Base-by-base conservation (phyloP, 2,797 vertebrate species). In the Rhynchonycteris naso region DNA sequence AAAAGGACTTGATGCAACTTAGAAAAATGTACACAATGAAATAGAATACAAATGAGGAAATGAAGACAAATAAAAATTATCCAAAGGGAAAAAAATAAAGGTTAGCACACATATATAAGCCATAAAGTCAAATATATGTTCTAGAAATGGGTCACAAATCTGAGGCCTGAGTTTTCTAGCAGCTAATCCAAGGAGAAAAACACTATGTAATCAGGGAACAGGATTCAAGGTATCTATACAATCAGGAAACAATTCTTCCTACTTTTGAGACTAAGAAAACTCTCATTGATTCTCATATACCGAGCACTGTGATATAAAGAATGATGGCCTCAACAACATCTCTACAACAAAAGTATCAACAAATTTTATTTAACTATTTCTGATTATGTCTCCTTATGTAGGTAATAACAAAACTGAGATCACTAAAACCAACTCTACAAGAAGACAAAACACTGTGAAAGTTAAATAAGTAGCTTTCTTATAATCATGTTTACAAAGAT, bases 201-300 rank as follows among this genome's bases (percentile, higher is more conserved):
- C 47, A 74, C 18, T 43, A 63, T 52, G 63, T 85, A 26, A 68
- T 68, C 47, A 68, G 33, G 52, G n/a, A 92, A 87, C 14, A 71
- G 84, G 8, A 84, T 65, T 88, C 3, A 16, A 33, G 9, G 26
- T 59, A 95, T 80, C 56, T 6, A 50, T 38, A 66, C 2, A 92
- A 93, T n/a, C 56, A 72, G 43, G 43, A 95, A 92, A 87, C 4
- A 87, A 38, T 22, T 81, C 91, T 35, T 94, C 14, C 59, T 87
- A 68, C 68, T 96, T 93, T 47, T 76, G 15, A 95, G 16, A 87
- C 9, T 15, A 66, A 93, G 75, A 93, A 96, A 93, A 81, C 79
- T 56, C 18, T 95, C 18, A 86, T 43, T 8, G 10, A 85, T 18
- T 30, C 26, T 93, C 50, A 91, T 35, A 72, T 14, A 59, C 30